Conservation (phyloP, 2,797 vertebrate genomes). For the Pterois miles region DNA sequence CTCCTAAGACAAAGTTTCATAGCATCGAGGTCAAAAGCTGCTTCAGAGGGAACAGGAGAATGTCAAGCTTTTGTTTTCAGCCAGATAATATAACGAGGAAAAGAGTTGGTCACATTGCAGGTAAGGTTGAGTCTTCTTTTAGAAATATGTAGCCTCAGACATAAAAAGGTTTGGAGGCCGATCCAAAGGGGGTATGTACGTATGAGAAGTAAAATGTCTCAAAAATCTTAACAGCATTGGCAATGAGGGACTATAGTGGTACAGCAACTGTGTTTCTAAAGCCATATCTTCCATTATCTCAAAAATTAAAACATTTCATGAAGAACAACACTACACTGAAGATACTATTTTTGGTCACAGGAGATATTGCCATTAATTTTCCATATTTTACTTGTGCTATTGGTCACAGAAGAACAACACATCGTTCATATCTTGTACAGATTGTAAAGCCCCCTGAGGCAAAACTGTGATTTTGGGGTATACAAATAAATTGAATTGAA, state of each 20-base stretch:
- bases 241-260: neutral
- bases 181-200: neutral
- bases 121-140: neutral
- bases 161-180: neutral
- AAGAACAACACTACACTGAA: neutral
- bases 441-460: too few species aligned
- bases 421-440: too few species aligned
- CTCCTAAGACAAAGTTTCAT: slow-evolving; percentile 74
- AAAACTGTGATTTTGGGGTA: too few species aligned
- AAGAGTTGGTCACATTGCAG: slow-evolving; percentile 12
- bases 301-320: neutral
- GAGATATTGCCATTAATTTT: neutral
- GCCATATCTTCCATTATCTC: neutral
- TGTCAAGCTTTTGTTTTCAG: slow-evolving; percentile 40
- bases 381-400: neutral
- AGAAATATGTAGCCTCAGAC: slow-evolving; percentile 4
- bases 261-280: neutral
- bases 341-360: neutral
- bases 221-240: neutral
- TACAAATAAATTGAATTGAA: too few species aligned
- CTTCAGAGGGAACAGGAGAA: slow-evolving; percentile 10
- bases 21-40: slow-evolving; percentile 73
- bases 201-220: neutral
- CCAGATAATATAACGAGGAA: slow-evolving; percentile 11
- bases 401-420: neutral